Base-by-base conservation (phyloP, 2,888 invertebrate species). In the Lycia hirtaria region DNA sequence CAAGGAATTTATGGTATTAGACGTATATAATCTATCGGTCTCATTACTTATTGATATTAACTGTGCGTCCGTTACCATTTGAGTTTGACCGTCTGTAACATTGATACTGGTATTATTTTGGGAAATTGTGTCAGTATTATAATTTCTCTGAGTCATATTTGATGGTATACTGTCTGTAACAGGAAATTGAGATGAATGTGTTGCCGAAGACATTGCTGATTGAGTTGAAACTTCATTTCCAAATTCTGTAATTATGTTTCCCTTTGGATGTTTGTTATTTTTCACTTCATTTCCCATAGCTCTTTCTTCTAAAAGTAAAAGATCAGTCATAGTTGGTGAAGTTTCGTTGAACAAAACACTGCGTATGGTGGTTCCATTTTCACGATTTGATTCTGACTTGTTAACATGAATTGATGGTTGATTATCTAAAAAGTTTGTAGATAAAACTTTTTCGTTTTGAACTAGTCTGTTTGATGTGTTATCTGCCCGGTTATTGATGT, bases 361-460 rank as follows among this genome's bases (percentile, higher is more conserved):
- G n/a, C 17, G 2, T 12, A 32, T 17, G 2, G 22, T 6, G n/a
- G 15, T 10, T 47, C 32, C 32, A 47, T n/a, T 41, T n/a, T 14
- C 41, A 17, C 3, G 40, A 14, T 14, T 28, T 20, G n/a, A 10
- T 3, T 44, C 22, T 9, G 20, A 20, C 10, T 10, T 43, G 12
- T 28, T 14, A 10, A n/a, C 7, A 3, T 5, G 40, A n/a, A 10
- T 58, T 15, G 24, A 14, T 6, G 17, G n/a, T 35, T 6, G 41
- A 5, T 38, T 22, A 7, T 48, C 32, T 20, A 15, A 10, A 33
- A 32, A 7, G 4, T 17, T 15, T 3, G 49, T 28, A 4, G 44
- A 47, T 26, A 43, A 35, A 49, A 49, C 47, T 22, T 47, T 49
- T 37, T 58, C 56, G 14, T 53, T 52, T 7, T 4, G 24, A 12